Percentiles rank a stretch among this genome's conserved stretches.
Conservation (phyloP, 1,140 invertebrate genomes). For the Drosophila arawakana region DNA sequence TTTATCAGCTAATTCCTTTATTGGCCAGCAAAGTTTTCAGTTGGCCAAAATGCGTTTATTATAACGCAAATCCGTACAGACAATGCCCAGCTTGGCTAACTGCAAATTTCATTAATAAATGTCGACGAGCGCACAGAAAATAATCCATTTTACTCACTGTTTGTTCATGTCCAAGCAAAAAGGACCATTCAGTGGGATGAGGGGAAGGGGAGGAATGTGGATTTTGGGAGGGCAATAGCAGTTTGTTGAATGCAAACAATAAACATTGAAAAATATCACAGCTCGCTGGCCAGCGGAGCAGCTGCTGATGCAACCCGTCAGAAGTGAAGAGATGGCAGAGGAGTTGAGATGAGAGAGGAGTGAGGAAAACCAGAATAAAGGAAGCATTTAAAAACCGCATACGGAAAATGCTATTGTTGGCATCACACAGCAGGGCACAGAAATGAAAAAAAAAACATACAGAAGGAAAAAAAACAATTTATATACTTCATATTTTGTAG, state of each 20-base stretch:
- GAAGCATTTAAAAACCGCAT: slow-evolving; percentile 54
- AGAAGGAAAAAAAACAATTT: slow-evolving; percentile 49
- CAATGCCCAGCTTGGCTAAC: slow-evolving; percentile 32
- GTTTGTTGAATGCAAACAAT: slow-evolving; percentile 72
- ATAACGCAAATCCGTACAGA: slow-evolving; percentile 64
- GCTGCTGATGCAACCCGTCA: slow-evolving; percentile 50
- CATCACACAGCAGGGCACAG: slow-evolving; percentile 43
- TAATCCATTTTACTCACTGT: slow-evolving; percentile 73
- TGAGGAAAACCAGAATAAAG: neutral
- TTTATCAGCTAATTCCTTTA: slow-evolving; percentile 53
- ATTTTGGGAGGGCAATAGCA: slow-evolving; percentile 11
- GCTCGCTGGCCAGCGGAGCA: slow-evolving; percentile 63
- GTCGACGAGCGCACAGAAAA: slow-evolving; percentile 60
- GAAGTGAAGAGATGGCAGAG: slow-evolving; percentile 4
- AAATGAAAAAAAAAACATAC: neutral
- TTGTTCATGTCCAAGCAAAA: neutral
- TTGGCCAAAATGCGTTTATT: slow-evolving; percentile 68
- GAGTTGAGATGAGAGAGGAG: neutral
- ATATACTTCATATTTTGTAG: slow-evolving; percentile 65
- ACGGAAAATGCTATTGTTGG: slow-evolving; percentile 70
- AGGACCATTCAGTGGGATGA: neutral
- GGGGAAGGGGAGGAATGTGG: neutral
- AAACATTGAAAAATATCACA: slow-evolving; percentile 70
- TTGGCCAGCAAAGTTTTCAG: slow-evolving; percentile 31
- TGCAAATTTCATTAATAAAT: slow-evolving; percentile 79